Base-by-base conservation (phyloP, 2,797 vertebrate genomes). In the Sylvilagus floridanus region DNA sequence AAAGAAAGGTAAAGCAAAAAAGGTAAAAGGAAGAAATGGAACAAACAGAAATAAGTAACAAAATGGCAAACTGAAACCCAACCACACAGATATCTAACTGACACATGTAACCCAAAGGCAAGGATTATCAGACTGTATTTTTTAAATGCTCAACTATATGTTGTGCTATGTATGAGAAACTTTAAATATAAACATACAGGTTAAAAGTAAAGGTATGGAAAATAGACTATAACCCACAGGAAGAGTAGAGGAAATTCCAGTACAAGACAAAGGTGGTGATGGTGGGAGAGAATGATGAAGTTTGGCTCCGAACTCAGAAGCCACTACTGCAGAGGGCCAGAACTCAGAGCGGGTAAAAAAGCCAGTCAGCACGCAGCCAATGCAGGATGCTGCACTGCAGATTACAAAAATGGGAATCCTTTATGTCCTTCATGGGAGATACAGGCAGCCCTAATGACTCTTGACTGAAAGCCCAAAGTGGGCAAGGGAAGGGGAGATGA, bases 1-100 rank as follows among this genome's bases (percentile, higher is more conserved):
- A 88, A 88, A 52, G 76, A 75, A 86, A 81, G 37, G 37, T 69
- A 50, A 69, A 84, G 57, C 81, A 71, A 77, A 62, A 89, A 47
- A 76, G 32, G 42, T 19, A 68, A 92, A 65, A 78, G 47, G 11
- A 95, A 88, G 4, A 84, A 42, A 91, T 69, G 63, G 47, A 63
- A 66, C 47, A 85, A 82, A 94, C 2, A 52, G 63, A 95, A 96
- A 91, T 35, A 93, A 95, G 73, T 2, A 90, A 22, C 62, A 92
- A 75, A 71, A 87, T 65, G 42, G 72, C 16, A 73, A 60, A 81
- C 35, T 83, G 60, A 94, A 92, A 68, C 54, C 54, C 71, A 75
- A 87, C 12, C 50, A 63, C 30, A 71, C 47, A 26, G 50, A 81
- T 75, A 93, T 68, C 76, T 66, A 91, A 79, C 65, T 79, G 87